Conservation (phyloP, 2,888 invertebrate species). For the Cotesia congregata region DNA sequence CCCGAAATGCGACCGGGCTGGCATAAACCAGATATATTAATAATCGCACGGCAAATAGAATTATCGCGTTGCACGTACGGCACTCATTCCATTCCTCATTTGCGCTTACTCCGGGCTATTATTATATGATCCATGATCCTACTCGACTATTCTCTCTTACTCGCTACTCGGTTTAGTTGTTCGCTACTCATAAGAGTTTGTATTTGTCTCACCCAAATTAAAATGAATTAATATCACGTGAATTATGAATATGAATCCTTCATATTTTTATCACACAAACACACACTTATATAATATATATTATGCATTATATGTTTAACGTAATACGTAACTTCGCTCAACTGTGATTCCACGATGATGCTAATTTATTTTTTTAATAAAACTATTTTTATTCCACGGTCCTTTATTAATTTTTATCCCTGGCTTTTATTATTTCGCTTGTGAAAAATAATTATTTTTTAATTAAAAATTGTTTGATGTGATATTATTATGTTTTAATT, state of each 20-base stretch:
- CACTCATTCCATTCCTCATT: constrained; percentile 50
- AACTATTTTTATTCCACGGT: neutral
- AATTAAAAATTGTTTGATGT: neutral
- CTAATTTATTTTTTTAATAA: neutral
- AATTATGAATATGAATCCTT: neutral
- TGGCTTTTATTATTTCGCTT: neutral
- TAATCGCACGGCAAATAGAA: constrained; percentile 69
- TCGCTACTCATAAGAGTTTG: neutral
- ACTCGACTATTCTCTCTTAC: constrained; percentile 16
- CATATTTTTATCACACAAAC: neutral
- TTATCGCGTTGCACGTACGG: constrained; percentile 63
- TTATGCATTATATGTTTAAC: too few relatives aligned
- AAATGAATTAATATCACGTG: neutral
- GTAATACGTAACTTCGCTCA: neutral
- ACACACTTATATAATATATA: too few relatives aligned
- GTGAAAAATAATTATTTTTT: neutral
- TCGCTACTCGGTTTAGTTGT: constrained; percentile 21
- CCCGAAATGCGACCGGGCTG: constrained; percentile 55
- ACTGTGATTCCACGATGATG: neutral
- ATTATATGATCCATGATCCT: constrained; percentile 41
- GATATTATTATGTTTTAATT: neutral
- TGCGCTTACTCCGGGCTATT: constrained; percentile 23
- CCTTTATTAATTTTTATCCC: neutral
- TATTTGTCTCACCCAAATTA: neutral
- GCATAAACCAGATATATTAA: constrained; percentile 65